Percentiles rank a stretch among this genome's conserved stretches.
These are phyloP conservation scores for Anguilla megastoma DNA, from an alignment of 2,797 vertebrate genomes.

Conservation along the genomic window DNA sequence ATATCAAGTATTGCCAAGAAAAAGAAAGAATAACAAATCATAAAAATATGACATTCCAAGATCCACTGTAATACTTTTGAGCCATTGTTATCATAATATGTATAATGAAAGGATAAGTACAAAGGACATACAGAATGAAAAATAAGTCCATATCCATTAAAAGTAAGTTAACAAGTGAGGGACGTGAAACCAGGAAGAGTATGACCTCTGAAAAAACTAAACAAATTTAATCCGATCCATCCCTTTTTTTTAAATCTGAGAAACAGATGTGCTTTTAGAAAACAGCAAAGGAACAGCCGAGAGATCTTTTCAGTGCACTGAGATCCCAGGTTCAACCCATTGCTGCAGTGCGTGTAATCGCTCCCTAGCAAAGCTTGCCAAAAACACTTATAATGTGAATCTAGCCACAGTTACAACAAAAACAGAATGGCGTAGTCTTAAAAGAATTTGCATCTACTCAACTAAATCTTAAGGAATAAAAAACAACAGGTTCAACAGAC, in stretches of 20 bases:
- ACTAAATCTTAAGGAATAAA: neutral
- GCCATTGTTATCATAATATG: neutral
- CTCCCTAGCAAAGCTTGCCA: neutral
- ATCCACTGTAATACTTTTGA: neutral
- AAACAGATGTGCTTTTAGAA: neutral
- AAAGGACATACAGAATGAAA: neutral
- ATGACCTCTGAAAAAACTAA: neutral
- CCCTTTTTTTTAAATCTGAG: neutral
- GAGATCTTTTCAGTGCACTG: neutral
- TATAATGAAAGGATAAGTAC: neutral
- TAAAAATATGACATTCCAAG: neutral
- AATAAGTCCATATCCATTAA: neutral
- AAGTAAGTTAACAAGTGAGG: neutral
- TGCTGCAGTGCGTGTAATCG: neutral
- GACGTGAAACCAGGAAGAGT: neutral
- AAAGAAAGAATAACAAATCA: neutral
- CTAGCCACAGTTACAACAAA: neutral
- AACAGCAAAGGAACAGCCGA: neutral
- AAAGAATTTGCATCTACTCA: neutral
- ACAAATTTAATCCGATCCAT: neutral
- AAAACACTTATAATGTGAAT: conserved; percentile 18
- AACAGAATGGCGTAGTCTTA: neutral
- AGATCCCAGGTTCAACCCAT: neutral
- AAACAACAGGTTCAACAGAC: neutral
- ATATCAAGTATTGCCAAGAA: neutral